Evolutionary conservation across 2,888 invertebrate species (phyloP), one percentile per base, ranked within the genome.

Genomic region (Allygus modestus): DNA sequence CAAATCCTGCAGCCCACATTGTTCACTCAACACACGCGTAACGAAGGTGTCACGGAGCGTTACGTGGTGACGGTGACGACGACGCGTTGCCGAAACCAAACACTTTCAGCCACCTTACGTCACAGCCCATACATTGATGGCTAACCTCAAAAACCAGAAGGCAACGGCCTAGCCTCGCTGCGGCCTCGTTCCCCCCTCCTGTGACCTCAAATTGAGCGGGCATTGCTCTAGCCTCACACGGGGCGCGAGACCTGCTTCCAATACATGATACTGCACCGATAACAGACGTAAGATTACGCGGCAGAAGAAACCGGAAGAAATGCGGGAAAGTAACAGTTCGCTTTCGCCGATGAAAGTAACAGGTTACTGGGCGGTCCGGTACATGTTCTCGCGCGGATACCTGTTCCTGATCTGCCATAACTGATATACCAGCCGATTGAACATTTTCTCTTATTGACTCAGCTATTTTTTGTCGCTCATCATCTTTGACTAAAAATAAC

Each of bases 121-220:
- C 58, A 79, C 79, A 20, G 20, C 51, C 79, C 54, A 79, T 79
- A 79, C 79, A 79, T 79, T 51, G 77, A 77, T 51, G 43, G 75
- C 43, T 75, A 75, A 75, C 75, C 75, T 75, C 75, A 75, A 75
- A 71, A 71, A 37, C 43, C 43, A 43, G 84, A 71, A 91, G 91
- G 92, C 92, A 93, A 93, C 91, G 93, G 92, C 92, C 93, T 92
- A 91, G 91, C 90, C 92, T 92, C 92, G 89, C 89, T 89, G 88
- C 89, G 91, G 91, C 89, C 89, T 88, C 89, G 88, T 20, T 88
- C 89, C 90, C 89, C 89, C 91, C 90, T 43, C 77, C 77, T n/a
- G 73, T 73, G 77, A 46, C 77, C 77, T 20, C 73, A 73, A 77
- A 51, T 46, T 41, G 31, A 43, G 77, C 28, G 79, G 51, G 54